A percentile compares a stretch with the other conserved stretches of the same genome.
Conservation (phyloP, 2,113 vertebrate species). For the Numenius arquata region DNA sequence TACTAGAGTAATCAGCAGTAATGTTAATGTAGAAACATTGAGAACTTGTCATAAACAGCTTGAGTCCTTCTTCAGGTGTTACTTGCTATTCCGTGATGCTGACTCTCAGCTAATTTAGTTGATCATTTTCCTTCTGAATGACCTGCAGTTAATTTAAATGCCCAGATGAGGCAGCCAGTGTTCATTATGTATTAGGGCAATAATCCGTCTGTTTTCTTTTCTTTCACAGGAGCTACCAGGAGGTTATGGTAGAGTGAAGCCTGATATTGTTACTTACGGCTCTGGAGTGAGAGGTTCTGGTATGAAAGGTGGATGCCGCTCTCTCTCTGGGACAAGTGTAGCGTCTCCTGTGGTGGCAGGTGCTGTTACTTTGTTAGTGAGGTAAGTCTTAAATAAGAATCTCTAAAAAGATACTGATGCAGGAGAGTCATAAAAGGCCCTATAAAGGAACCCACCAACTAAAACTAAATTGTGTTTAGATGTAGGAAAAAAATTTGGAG, state of each 20-base stretch:
- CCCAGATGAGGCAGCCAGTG: neutral
- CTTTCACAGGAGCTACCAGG: constrained; percentile 88
- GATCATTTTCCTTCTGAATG: neutral
- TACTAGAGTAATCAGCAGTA: neutral
- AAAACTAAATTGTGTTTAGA: neutral
- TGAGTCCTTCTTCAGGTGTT: neutral
- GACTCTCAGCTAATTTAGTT: neutral
- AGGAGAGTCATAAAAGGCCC: neutral
- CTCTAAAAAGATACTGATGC: neutral
- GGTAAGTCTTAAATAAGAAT: constrained; percentile 68
- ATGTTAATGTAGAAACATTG: fast-evolving
- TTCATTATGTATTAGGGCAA: neutral
- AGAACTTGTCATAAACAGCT: neutral
- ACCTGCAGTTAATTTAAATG: neutral
- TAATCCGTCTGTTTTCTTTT: neutral
- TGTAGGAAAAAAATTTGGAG: neutral
- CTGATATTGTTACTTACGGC: constrained; percentile 96
- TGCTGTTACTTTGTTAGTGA: constrained; percentile 93
- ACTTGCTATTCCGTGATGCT: neutral
- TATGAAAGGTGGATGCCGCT: constrained; percentile 96
- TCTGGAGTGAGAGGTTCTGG: constrained; percentile 96
- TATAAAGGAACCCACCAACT: neutral
- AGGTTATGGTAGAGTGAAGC: constrained; percentile 94
- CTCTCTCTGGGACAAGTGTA: constrained; percentile 95
- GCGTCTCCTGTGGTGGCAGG: constrained; percentile 98